Base-by-base conservation (phyloP, 2,113 vertebrate genomes). In the Gavia stellata region DNA sequence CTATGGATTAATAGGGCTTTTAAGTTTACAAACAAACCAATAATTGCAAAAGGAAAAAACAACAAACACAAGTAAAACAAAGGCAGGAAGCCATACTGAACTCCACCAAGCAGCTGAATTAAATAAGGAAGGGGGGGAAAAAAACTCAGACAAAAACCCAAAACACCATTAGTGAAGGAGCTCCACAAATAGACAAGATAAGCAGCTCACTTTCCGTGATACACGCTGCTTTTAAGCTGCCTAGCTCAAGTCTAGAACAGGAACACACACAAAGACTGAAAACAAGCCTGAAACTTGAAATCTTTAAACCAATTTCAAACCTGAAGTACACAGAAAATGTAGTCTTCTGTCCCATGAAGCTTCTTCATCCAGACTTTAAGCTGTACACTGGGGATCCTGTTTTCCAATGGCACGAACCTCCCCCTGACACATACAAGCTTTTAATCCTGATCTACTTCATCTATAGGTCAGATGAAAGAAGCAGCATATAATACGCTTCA, bases 1-100 rank as follows among this genome's bases (percentile, higher is more conserved):
- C 98, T 98, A 97, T 45, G 97, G 78, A 96, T 94, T 96, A 95
- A 96, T 72, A 96, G 82, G 91, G 75, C 74, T 96, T 83, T 94
- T 94, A 95, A 95, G 58, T 95, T 85, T 94, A 97, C 83, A 88
- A 96, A 92, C 88, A 93, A 94, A 95, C 87, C 71, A 96, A 92
- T 56, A 94, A 83, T 42, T 90, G 93, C 79, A 96, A 96, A 92
- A 95, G 91, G 87, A 74, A 91, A 86, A 62, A 88, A 93, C 63
- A 96, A 95, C 92, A 94, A 94, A 92, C 58, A 94, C 50, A 47
- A 92, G 83, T 73, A 79, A 91, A 95, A 90, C 40, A 84, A 97
- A 95, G 75, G 79, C 87, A 95, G 94, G 92, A 94, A 95, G 71
- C 75, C 65, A 72, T 80, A 91, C 63, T 73, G 67, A 77, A 94